Percentiles rank a stretch among this genome's conserved stretches.
Conservation (phyloP, 2,888 invertebrate genomes). For the Volucella inanis region DNA sequence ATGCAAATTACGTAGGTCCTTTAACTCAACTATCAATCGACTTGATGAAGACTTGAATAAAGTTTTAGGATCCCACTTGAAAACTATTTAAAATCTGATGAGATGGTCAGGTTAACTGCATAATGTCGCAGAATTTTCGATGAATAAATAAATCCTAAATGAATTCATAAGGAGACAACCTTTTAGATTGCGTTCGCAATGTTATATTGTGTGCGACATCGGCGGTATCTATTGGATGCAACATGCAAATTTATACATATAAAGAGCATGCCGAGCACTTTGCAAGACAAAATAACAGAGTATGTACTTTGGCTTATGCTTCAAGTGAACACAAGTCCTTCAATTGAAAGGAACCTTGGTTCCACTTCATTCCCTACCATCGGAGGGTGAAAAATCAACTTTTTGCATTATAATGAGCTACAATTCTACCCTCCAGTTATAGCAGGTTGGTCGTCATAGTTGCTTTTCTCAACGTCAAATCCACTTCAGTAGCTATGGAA, state of each 20-base stretch:
- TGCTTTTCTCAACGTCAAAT: slow-evolving; percentile 37
- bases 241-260: slow-evolving; percentile 36
- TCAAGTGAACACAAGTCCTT: slow-evolving; percentile 13
- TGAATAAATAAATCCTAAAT: slow-evolving; percentile 33
- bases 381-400: background rate
- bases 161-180: slow-evolving; percentile 19
- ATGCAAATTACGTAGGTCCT: too few species aligned
- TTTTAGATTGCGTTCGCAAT: slow-evolving; percentile 1
- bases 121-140: slow-evolving; percentile 25
- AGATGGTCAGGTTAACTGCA: slow-evolving; percentile 36
- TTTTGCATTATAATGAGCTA: slow-evolving; percentile 43
- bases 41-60: too few species aligned
- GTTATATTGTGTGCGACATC: background rate
- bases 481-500: slow-evolving; percentile 23
- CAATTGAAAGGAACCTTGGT: slow-evolving; percentile 2
- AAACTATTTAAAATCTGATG: slow-evolving; percentile 38
- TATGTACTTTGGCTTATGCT: background rate
- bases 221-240: slow-evolving; percentile 38
- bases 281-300: slow-evolving; percentile 7
- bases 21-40: too few species aligned
- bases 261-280: slow-evolving; percentile 17
- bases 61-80: background rate
- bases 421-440: slow-evolving; percentile 3
- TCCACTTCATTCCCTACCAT: background rate
- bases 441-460: slow-evolving; percentile 2